A percentile compares a stretch with the other conserved stretches of the same genome.
These are phyloP conservation scores for Sphaerolaimus hirsutus DNA, from an alignment of 2,888 invertebrate species.

Conservation along the genomic window DNA sequence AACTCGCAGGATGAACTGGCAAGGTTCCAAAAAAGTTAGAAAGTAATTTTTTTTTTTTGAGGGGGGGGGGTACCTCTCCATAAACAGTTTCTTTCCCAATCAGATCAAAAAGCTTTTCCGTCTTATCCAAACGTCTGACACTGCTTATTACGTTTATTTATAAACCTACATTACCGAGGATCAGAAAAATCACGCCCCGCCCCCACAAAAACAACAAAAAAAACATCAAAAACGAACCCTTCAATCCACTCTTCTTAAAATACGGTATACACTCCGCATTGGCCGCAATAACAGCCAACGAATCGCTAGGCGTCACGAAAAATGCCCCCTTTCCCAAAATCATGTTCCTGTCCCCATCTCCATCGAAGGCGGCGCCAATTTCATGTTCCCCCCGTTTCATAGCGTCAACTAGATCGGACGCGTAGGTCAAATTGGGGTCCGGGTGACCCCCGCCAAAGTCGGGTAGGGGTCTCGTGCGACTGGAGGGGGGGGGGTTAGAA, in stretches of 20 bases:
- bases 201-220: too few relatives aligned
- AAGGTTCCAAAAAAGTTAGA: too few relatives aligned
- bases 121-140: too few relatives aligned
- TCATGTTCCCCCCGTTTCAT: constrained; percentile 41
- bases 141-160: too few relatives aligned
- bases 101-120: too few relatives aligned
- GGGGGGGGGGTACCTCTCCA: too few relatives aligned
- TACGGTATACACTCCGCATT: constrained; percentile 75
- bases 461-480: constrained; percentile 45
- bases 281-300: constrained; percentile 74
- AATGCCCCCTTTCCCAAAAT: constrained; percentile 79
- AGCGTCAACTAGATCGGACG: constrained; percentile 48
- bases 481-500: not conserved
- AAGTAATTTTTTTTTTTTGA: too few relatives aligned
- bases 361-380: constrained; percentile 90
- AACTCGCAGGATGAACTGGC: too few relatives aligned
- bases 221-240: too few relatives aligned
- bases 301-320: constrained; percentile 91
- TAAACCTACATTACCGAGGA: too few relatives aligned
- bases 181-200: too few relatives aligned
- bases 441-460: constrained; percentile 89
- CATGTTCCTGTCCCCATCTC: constrained; percentile 95
- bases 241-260: constrained; percentile 50
- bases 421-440: constrained; percentile 83
- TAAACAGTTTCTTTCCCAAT: too few relatives aligned